Evolutionary conservation across 2,113 vertebrate species (phyloP).

Genomic region (Dicerorhinus sumatrensis): DNA sequence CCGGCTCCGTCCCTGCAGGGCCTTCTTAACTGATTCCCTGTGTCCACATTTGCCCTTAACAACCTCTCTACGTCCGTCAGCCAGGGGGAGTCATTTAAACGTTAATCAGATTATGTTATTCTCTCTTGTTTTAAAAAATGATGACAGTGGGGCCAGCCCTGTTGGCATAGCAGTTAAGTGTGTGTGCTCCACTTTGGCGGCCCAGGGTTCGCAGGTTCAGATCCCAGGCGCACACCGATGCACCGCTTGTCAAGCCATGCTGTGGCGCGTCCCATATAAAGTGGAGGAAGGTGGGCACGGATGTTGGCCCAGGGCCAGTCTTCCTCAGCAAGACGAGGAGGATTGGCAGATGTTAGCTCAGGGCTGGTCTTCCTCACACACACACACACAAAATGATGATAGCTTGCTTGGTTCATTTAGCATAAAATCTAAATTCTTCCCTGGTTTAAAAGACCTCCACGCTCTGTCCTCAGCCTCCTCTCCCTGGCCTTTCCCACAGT

Average conservation of each 20-base stretch:
- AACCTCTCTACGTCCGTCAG: neutral
- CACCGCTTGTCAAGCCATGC: no score
- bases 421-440: slow-evolving; percentile 13
- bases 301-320: no score
- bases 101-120: neutral
- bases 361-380: no score
- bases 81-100: neutral
- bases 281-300: no score
- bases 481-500: neutral
- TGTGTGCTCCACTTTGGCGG: no score
- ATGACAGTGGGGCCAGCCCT: neutral
- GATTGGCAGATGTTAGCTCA: no score
- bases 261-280: no score
- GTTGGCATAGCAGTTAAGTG: no score
- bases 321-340: no score
- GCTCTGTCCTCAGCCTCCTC: neutral
- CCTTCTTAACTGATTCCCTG: neutral
- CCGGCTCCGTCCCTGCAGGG: neutral
- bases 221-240: no score
- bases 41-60: neutral
- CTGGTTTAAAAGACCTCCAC: neutral
- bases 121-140: slow-evolving; percentile 6
- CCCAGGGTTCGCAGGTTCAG: no score
- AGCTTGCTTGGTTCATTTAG: neutral
- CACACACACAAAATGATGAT: neutral